Conservation (phyloP, 2,113 vertebrate species). For the Corythaixoides concolor region DNA sequence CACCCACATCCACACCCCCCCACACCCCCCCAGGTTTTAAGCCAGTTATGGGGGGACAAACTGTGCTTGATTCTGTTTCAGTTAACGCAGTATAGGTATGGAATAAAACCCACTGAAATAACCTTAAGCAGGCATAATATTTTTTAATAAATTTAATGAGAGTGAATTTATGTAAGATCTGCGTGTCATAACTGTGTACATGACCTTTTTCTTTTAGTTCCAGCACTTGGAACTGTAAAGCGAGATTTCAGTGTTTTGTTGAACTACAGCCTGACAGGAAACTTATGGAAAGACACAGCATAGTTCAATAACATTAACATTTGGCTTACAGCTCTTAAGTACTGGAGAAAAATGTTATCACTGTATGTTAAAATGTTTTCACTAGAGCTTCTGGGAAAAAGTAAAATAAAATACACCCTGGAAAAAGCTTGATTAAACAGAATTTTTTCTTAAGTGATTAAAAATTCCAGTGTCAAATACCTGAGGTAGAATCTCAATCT, state of each 20-base stretch:
- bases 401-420: not conserved
- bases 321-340: not conserved
- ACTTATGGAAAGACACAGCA: not conserved
- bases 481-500: not conserved
- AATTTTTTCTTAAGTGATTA: not conserved
- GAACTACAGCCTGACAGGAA: not conserved
- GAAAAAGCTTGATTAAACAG: not conserved
- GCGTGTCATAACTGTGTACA: not conserved
- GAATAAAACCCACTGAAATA: not conserved
- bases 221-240: not conserved
- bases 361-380: not conserved
- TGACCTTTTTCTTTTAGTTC: not conserved
- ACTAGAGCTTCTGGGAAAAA: not conserved
- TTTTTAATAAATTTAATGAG: not conserved
- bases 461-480: not conserved
- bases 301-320: not conserved
- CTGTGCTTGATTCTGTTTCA: not conserved
- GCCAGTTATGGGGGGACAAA: not conserved
- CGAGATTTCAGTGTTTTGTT: not conserved
- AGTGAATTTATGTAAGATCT: not conserved
- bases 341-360: not conserved
- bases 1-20: too few species aligned
- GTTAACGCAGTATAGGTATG: not conserved
- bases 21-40: not conserved
- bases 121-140: not conserved